Evolutionary conservation across 2,888 invertebrate species (phyloP).

Genomic region (Balanococcus diminutus): DNA sequence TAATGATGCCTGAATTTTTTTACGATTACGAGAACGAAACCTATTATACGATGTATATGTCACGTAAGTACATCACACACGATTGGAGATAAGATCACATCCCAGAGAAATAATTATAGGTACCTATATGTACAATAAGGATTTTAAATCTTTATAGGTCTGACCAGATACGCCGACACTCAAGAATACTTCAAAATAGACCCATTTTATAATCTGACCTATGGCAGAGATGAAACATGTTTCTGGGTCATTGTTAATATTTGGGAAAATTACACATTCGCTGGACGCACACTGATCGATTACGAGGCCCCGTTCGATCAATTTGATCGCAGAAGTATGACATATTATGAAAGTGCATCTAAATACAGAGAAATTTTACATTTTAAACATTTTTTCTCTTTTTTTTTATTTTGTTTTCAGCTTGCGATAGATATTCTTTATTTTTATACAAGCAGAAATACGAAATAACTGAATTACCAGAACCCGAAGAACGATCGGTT

Average conservation of each 20-base stretch:
- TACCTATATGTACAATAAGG: background rate
- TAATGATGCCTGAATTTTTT: background rate
- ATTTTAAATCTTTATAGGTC: background rate
- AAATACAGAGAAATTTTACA: no score
- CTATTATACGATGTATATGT: background rate
- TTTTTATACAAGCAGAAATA: background rate
- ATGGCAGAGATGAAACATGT: background rate
- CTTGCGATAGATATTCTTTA: background rate
- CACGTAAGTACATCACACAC: background rate
- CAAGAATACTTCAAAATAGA: background rate
- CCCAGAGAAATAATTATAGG: background rate
- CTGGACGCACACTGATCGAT: background rate
- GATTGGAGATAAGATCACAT: background rate
- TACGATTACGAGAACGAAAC: background rate
- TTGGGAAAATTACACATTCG: background rate
- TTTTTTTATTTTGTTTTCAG: no score
- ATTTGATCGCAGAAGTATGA: background rate
- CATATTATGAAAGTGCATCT: no score
- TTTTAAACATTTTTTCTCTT: no score
- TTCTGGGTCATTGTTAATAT: background rate
- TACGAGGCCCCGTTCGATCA: background rate
- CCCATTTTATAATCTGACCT: background rate
- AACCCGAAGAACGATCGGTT: background rate
- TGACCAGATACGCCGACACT: background rate
- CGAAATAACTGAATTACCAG: background rate